Conservation (phyloP, 2,888 invertebrate species). For the Perizoma affinitatum region DNA sequence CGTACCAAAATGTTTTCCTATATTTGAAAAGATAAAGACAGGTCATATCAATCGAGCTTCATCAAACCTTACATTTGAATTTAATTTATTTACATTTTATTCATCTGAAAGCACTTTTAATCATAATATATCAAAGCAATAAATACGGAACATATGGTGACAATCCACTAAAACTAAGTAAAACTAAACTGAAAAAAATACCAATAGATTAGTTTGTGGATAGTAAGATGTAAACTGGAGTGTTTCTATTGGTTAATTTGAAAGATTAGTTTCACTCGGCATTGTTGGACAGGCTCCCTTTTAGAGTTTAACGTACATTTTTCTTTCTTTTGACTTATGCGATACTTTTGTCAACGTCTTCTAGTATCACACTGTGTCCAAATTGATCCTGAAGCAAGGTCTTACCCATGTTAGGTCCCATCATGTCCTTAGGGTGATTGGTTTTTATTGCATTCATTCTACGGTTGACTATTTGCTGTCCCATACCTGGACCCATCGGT, state of each 20-base stretch:
- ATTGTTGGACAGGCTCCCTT: conserved; percentile 21
- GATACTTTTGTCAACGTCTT: conserved; percentile 30
- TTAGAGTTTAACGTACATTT: conserved; percentile 21
- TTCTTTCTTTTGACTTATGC: conserved; percentile 20
- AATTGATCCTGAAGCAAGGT: conserved; percentile 33
- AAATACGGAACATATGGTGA: conserved; percentile 4
- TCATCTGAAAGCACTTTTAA: conserved; percentile 1
- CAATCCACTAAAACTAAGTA: conserved; percentile 14
- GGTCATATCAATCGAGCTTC: too few species aligned
- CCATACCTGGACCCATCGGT: conserved; percentile 78
- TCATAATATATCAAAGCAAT: too few species aligned
- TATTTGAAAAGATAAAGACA: too few species aligned
- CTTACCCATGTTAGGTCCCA: conserved; percentile 92
- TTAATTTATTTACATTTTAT: conserved; percentile 8
- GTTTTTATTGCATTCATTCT: conserved; percentile 95
- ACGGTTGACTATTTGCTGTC: conserved; percentile 86
- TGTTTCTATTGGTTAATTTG: conserved; percentile 8
- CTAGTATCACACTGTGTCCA: conserved; percentile 28
- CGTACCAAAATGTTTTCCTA: too few species aligned
- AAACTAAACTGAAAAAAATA: conserved; percentile 4
- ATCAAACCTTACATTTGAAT: background rate
- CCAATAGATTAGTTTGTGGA: conserved; percentile 5
- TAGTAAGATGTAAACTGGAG: conserved; percentile 1
- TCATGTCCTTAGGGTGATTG: conserved; percentile 92
- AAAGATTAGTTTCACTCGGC: background rate